Evolutionary conservation across 2,888 invertebrate genomes (phyloP).

Genomic region (Coleophora deauratella): DNA sequence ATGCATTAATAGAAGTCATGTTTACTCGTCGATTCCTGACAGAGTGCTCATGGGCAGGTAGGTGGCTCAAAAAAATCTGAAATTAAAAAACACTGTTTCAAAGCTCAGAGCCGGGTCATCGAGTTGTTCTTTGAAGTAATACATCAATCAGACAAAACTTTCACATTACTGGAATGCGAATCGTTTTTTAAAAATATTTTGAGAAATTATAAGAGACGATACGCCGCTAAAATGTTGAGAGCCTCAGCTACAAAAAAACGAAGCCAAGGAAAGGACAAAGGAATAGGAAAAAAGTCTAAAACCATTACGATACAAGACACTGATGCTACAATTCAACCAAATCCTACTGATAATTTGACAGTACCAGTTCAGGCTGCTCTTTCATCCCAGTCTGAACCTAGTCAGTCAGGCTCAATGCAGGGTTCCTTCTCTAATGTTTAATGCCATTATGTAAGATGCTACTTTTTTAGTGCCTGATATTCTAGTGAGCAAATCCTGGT

Average conservation of each 20-base stretch:
- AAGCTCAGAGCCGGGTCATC: not conserved
- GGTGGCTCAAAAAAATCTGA: conserved; percentile 1
- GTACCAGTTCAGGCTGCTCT: too few relatives aligned
- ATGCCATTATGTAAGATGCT: too few relatives aligned
- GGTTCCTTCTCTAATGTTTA: too few relatives aligned
- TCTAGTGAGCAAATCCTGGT: too few relatives aligned
- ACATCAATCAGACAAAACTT: conserved; percentile 6
- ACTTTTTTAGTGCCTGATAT: too few relatives aligned
- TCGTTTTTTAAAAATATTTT: conserved; percentile 8
- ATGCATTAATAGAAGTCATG: not conserved
- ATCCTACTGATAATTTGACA: too few relatives aligned
- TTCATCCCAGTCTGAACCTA: too few relatives aligned
- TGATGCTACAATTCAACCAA: not conserved
- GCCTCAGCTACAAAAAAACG: conserved; percentile 5
- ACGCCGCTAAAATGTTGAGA: conserved; percentile 4
- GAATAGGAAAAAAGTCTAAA: not conserved
- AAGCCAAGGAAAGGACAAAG: conserved; percentile 1
- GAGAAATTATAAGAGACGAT: conserved; percentile 4
- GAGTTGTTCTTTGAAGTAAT: conserved; percentile 5
- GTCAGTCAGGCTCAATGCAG: too few relatives aligned
- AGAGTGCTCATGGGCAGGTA: not conserved
- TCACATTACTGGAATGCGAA: conserved; percentile 5
- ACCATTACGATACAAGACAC: too few relatives aligned
- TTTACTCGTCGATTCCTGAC: not conserved
- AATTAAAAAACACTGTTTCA: conserved; percentile 1